Base-by-base conservation (phyloP, 2,888 invertebrate genomes). In the Metellina segmentata region DNA sequence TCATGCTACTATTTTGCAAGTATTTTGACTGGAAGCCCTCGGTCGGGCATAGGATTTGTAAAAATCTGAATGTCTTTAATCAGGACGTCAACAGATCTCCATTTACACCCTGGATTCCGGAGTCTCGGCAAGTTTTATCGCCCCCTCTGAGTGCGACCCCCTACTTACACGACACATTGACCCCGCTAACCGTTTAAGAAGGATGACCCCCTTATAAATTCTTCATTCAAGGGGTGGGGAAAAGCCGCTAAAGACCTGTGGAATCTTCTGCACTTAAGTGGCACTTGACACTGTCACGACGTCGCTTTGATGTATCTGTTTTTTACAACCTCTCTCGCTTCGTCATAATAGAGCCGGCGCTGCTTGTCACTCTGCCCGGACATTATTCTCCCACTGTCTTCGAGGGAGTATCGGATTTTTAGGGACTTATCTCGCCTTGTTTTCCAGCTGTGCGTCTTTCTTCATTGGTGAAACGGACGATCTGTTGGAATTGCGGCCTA, bases 291-390 rank as follows among this genome's bases (percentile, higher is more conserved):
- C 69, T 81, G 88, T 81, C 81, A 81, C 69, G 34, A 13, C 13
- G 53, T 81, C 81, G 13, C 7, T 81, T 49, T 88, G 81, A 88
- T 81, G 81, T 72, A 88, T 88, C 61, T 87, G 72, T 81, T 81
- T 88, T 83, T 69, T 69, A 53, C 70, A n/a, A 34, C 70, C 71
- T 49, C 48, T 78, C 9, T 52, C 11, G 20, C 81, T 87, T 52
- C 34, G 49, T 87, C 81, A 78, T 72, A 53, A 81, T 79, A 72
- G 34, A 77, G 34, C 69, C 53, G 74, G 4, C 11, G 34, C 34
- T 34, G 1, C 34, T 34, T 61, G 61, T 8, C 61, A 61, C 61
- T 61, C 16, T 7, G 61, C 34, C 34, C 34, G 61, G 11, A 16
- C 61, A 11, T 61, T 61, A 9, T 11, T 61, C 16, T 61, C 9